A percentile compares a stretch with the other conserved stretches of the same genome.
phyloP scores from a whole-genome alignment of 2,888 invertebrate genomes.

The Pristionchus mayeri region DNA sequence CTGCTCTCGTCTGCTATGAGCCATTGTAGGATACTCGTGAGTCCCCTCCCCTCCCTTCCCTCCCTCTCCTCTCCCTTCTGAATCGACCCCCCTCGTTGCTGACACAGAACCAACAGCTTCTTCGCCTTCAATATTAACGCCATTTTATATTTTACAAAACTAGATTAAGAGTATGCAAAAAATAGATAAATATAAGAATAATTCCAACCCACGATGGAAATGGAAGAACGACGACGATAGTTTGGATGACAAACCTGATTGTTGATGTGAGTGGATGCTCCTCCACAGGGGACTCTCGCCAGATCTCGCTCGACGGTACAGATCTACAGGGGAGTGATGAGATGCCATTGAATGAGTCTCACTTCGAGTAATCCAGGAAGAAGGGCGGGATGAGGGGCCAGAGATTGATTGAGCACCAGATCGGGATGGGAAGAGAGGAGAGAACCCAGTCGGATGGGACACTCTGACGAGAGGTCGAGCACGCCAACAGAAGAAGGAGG shows the following conservation, averaged over 20 bases:
- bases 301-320: constrained; percentile 28
- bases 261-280: neutral
- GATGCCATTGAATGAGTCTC: neutral
- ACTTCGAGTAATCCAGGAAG: constrained; percentile 28
- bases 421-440: neutral
- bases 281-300: neutral
- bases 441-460: neutral
- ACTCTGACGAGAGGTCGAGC: neutral
- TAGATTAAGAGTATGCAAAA: too few relatives aligned
- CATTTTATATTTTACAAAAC: too few relatives aligned
- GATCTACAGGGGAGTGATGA: too few relatives aligned
- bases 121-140: neutral
- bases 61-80: constrained; percentile 3
- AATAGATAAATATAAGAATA: too few relatives aligned
- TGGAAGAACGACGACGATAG: too few relatives aligned
- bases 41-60: neutral
- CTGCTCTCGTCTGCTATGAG: neutral
- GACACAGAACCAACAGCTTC: neutral
- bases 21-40: constrained; percentile 8
- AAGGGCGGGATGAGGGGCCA: constrained; percentile 20
- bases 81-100: neutral
- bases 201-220: too few relatives aligned
- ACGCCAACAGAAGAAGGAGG: neutral
- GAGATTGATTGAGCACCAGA: constrained; percentile 11
- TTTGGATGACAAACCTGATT: neutral